Conservation (phyloP, 1,140 invertebrate genomes). For the Ceratina japonica region DNA sequence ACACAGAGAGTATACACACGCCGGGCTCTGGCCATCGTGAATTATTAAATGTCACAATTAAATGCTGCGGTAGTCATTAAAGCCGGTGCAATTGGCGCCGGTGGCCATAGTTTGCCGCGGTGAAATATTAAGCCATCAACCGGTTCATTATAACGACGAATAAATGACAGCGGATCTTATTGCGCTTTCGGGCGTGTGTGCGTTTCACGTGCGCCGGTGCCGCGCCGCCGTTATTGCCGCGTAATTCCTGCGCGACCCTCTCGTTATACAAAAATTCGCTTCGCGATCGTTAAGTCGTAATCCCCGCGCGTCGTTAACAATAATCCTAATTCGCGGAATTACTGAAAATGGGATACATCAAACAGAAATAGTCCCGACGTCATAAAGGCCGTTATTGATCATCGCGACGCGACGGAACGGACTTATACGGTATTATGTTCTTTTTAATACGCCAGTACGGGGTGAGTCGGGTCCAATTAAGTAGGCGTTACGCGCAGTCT, state of each 20-base stretch:
- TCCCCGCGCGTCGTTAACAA: neutral
- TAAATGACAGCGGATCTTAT: conserved; percentile 49
- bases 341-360: too few relatives aligned
- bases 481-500: neutral
- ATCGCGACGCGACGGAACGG: neutral
- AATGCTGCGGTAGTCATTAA: conserved; percentile 56
- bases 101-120: conserved; percentile 24
- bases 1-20: conserved; percentile 1
- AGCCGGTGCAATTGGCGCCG: conserved; percentile 46
- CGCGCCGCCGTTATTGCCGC: conserved; percentile 6
- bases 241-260: neutral
- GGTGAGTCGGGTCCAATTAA: conserved; percentile 3
- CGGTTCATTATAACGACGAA: conserved; percentile 44
- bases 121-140: conserved; percentile 60
- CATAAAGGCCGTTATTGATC: neutral
- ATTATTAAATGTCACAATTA: conserved; percentile 63
- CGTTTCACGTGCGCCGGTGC: conserved; percentile 5
- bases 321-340: too few relatives aligned
- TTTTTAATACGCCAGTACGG: too few relatives aligned
- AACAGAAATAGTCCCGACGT: too few relatives aligned
- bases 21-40: conserved; percentile 40
- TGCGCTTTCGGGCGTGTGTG: conserved; percentile 9
- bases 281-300: neutral
- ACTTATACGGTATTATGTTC: too few relatives aligned
- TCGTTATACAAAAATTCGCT: conserved; percentile 31